Conservation (phyloP, 2,797 vertebrate species). For the Buceros bicornis region DNA sequence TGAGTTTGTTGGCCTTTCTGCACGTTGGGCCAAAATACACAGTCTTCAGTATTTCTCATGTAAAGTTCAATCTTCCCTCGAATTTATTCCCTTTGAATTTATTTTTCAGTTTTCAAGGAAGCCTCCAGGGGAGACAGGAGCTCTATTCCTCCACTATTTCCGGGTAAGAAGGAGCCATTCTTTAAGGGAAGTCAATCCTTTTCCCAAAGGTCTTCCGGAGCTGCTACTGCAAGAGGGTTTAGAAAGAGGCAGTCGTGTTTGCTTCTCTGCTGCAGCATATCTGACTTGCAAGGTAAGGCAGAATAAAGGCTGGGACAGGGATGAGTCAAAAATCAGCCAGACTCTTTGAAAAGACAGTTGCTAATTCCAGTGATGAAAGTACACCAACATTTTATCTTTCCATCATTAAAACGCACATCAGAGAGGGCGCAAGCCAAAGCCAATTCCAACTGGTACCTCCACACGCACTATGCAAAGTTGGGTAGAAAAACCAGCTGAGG, state of each 20-base stretch:
- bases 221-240: not conserved
- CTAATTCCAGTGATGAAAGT: not conserved
- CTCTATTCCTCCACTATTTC: not conserved
- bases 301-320: not conserved
- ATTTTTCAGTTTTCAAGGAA: not conserved
- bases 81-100: not conserved
- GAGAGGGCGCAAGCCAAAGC: not conserved
- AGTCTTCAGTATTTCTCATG: not conserved
- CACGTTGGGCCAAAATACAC: not conserved
- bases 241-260: not conserved
- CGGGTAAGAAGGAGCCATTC: not conserved
- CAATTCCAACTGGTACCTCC: not conserved
- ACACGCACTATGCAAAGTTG: fast-evolving
- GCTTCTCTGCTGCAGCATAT: not conserved
- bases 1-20: not conserved
- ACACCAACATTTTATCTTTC: not conserved
- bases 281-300: not conserved
- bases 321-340: not conserved
- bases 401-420: not conserved
- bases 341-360: not conserved
- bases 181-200: not conserved
- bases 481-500: not conserved
- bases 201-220: not conserved
- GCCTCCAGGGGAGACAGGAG: not conserved
- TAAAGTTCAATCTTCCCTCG: constrained; percentile 17